These are phyloP conservation scores for Morpho helenor DNA, from an alignment of 2,888 invertebrate species.

Conservation along the genomic window DNA sequence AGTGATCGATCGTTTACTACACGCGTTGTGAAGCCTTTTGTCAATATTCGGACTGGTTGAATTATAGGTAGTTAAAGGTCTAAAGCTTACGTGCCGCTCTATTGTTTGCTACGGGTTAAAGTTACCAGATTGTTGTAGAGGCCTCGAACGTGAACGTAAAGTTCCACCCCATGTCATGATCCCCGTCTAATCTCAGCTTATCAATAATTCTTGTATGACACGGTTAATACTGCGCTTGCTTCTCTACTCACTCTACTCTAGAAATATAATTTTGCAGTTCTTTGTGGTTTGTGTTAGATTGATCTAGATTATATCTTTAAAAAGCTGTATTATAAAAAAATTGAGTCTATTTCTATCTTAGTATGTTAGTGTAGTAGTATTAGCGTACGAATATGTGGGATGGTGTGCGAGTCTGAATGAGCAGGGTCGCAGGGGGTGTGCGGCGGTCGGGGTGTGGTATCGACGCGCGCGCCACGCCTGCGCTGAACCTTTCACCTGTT, in stretches of 20 bases:
- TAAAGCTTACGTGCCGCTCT: slow-evolving; percentile 23
- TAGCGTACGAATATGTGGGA: slow-evolving; percentile 30
- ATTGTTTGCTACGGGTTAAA: slow-evolving; percentile 26
- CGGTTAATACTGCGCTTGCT: background rate
- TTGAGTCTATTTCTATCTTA: background rate
- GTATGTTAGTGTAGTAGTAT: slow-evolving; percentile 17
- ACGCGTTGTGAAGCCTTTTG: slow-evolving; percentile 31
- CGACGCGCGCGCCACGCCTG: slow-evolving; percentile 71
- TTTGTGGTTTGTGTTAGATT: no score
- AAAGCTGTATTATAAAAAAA: background rate
- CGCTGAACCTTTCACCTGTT: slow-evolving; percentile 69
- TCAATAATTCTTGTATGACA: background rate
- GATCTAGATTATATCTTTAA: no score
- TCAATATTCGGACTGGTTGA: slow-evolving; percentile 20
- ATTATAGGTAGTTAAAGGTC: slow-evolving; percentile 22
- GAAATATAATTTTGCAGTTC: background rate
- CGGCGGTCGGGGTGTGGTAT: slow-evolving; percentile 55
- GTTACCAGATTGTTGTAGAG: slow-evolving; percentile 32
- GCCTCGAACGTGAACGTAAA: slow-evolving; percentile 33
- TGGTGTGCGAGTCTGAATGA: slow-evolving; percentile 69
- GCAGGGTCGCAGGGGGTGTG: slow-evolving; percentile 41
- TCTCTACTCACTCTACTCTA: background rate
- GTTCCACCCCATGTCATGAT: slow-evolving; percentile 22
- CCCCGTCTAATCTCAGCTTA: slow-evolving; percentile 7
- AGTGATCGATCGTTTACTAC: slow-evolving; percentile 29